Evolutionary conservation across 2,113 vertebrate species (phyloP).

Genomic region (Rhegmatorhina hoffmannsi): DNA sequence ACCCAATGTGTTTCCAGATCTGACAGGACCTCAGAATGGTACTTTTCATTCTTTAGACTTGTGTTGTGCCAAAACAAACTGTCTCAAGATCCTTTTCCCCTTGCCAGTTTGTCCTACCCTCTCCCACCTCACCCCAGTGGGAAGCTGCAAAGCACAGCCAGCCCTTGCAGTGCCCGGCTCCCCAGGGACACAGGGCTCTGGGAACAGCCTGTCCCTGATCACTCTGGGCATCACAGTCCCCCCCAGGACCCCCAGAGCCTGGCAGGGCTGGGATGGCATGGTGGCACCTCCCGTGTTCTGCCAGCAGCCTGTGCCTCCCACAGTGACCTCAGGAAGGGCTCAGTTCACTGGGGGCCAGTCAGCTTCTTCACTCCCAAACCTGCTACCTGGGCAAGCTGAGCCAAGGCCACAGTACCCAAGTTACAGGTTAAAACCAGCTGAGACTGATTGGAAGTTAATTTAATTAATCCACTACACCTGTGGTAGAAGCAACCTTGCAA

Average conservation of each 20-base stretch:
- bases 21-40: not conserved
- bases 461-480: not conserved
- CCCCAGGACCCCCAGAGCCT: not conserved
- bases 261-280: not conserved
- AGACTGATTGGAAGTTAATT: not conserved
- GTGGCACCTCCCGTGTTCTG: not conserved
- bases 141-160: not conserved
- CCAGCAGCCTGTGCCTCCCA: not conserved
- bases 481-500: not conserved
- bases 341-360: too few species aligned
- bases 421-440: not conserved
- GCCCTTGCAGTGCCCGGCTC: rapidly evolving
- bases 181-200: not conserved
- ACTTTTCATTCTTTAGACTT: not conserved
- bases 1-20: not conserved
- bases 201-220: not conserved
- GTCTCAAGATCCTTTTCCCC: not conserved
- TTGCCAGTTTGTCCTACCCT: not conserved
- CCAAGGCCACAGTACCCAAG: not conserved
- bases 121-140: not conserved
- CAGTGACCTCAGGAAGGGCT: rapidly evolving
- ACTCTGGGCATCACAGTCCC: not conserved
- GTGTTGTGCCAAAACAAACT: not conserved
- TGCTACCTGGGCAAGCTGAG: not conserved
- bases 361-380: not conserved